phyloP scores from a whole-genome alignment of 2,888 invertebrate species.

The Smittia aterrima region DNA sequence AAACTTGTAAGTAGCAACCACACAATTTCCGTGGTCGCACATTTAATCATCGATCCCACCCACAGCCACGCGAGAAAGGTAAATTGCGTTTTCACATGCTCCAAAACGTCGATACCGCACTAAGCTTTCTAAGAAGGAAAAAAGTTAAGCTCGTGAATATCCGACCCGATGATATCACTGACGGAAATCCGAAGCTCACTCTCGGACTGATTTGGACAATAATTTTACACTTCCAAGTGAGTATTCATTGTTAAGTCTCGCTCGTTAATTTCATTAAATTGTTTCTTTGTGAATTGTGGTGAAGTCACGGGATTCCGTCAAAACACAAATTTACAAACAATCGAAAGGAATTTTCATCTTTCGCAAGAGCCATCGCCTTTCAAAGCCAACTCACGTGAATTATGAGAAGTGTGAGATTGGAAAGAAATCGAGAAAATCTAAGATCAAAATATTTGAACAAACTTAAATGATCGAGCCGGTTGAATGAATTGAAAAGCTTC shows the following conservation, averaged over 20 bases:
- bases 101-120: slow-evolving; percentile 33
- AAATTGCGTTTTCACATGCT: slow-evolving; percentile 35
- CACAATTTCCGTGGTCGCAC: not conserved
- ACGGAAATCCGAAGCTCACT: slow-evolving; percentile 33
- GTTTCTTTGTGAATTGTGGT: not conserved
- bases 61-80: slow-evolving; percentile 33
- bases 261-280: not conserved
- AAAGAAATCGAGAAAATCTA: too few species aligned
- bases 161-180: slow-evolving; percentile 33
- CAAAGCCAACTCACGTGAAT: too few species aligned
- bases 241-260: not conserved
- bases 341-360: too few species aligned
- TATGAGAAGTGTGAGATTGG: too few species aligned
- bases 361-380: too few species aligned
- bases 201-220: slow-evolving; percentile 40
- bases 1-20: slow-evolving; percentile 24
- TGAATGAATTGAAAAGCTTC: slow-evolving; percentile 17
- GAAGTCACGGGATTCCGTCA: too few species aligned
- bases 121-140: slow-evolving; percentile 19
- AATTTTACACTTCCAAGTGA: slow-evolving; percentile 40
- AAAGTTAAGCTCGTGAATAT: slow-evolving; percentile 40
- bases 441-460: too few species aligned
- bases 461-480: too few species aligned
- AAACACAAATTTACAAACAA: too few species aligned
- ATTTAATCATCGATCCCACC: not conserved